Evolutionary conservation across 2,797 vertebrate genomes (phyloP).

Genomic region (Cyprinella venusta): DNA sequence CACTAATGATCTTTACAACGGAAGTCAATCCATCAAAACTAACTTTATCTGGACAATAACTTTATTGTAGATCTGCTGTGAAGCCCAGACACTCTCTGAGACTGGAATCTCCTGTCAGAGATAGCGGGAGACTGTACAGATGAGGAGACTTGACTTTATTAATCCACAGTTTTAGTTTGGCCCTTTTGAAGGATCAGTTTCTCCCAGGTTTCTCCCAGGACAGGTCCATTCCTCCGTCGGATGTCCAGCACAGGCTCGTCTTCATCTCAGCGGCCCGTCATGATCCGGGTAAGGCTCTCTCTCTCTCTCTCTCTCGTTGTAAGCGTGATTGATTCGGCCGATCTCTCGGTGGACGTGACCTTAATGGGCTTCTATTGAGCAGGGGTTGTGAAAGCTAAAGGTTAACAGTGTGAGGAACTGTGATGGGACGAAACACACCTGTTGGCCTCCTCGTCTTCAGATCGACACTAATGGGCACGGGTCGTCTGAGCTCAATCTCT

Average conservation of each 20-base stretch:
- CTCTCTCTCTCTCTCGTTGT: neutral
- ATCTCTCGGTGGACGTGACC: conserved; percentile 21
- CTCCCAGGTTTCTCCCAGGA: neutral
- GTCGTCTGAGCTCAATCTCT: conserved; percentile 22
- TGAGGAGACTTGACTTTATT: neutral
- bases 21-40: no score
- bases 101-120: no score
- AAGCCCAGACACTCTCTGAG: no score
- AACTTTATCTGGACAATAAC: no score
- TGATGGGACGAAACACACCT: conserved; percentile 44
- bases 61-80: no score
- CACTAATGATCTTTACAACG: no score
- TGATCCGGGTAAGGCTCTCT: neutral
- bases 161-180: neutral
- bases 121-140: no score
- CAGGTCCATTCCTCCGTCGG: neutral
- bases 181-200: neutral
- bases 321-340: neutral
- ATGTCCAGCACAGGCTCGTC: no score
- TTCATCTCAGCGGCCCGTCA: no score
- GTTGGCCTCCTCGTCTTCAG: conserved; percentile 33
- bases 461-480: conserved; percentile 29
- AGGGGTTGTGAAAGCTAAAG: conserved; percentile 38
- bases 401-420: conserved; percentile 43
- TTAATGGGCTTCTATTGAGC: conserved; percentile 12